Base-by-base conservation (phyloP, 2,797 vertebrate genomes). In the Brachymystax lenok region DNA sequence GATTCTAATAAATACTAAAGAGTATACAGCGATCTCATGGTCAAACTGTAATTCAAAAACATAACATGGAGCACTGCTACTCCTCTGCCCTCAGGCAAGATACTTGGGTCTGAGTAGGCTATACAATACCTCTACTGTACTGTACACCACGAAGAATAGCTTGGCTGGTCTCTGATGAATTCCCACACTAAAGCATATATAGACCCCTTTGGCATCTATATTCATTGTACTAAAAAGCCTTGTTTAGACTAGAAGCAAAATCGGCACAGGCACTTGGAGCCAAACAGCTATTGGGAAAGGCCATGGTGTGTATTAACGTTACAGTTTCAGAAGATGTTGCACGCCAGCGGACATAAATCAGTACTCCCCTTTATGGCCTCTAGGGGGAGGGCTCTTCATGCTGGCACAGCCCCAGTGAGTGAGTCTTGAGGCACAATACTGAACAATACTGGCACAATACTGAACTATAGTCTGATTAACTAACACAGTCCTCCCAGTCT, bases 361-460 rank as follows among this genome's bases (percentile, higher is more conserved):
- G 54, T 59, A n/a, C 54, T 19, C 85, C 76, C 77, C 40, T 76
- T 83, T 73, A 10, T 8, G 33, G 78, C 73, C 85, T 85, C 75
- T 8, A 76, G 80, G 79, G 19, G 86, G 77, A 14, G 17, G 5
- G n/a, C 19, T 75, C 79, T 84, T 21, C 73, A 71, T 70, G 80
- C 73, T 77, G 19, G n/a, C 50, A 86, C 75, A 56, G 4, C 84
- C 54, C 54, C 54, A 5, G 3, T 79, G 74, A 71, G 66, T 73
- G 54, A 30, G 92, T 93, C 40, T 10, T 10, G 40, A 40, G 92
- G 93, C 89, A 87, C 84, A 85, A 87, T 88, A 85, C 88, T 84
- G 85, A 91, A 93, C 91, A 91, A 90, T 84, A 86, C 92, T 92
- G 92, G 93, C 89, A 87, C 84, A 85, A 86, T 88, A 85, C 88